Conservation (phyloP, 2,888 invertebrate genomes). For the Napeogenes inachia region DNA sequence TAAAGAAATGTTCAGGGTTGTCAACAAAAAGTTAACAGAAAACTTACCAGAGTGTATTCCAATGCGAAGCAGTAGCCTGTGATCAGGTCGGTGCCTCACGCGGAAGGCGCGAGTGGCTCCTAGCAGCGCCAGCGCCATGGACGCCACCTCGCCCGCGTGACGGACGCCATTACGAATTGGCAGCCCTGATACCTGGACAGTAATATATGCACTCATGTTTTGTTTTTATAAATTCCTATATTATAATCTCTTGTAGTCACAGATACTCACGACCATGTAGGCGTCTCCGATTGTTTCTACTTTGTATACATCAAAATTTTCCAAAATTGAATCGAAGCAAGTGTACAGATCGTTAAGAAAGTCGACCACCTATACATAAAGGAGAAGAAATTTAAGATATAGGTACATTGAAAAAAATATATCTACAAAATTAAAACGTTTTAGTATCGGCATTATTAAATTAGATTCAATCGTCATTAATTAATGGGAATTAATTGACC, state of each 20-base stretch:
- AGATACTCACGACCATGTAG: constrained; percentile 89
- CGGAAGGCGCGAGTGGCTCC: constrained; percentile 90
- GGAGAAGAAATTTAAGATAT: neutral
- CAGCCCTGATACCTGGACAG: constrained; percentile 87
- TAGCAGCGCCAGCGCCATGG: constrained; percentile 93
- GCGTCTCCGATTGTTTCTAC: constrained; percentile 95
- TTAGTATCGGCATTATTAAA: no score
- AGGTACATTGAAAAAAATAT: no score
- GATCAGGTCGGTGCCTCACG: constrained; percentile 91
- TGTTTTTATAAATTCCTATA: no score
- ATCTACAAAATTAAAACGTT: no score
- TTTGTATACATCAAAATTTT: constrained; percentile 95
- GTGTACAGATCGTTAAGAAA: constrained; percentile 96
- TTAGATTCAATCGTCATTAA: no score
- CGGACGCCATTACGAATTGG: constrained; percentile 92
- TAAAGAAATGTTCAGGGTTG: no score
- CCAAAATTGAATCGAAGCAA: constrained; percentile 95
- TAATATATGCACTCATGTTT: neutral
- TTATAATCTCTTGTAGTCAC: no score
- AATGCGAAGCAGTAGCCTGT: constrained; percentile 90
- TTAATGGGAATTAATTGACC: constrained; percentile 54
- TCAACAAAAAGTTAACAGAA: no score
- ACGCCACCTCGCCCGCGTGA: constrained; percentile 95
- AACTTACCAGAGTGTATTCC: constrained; percentile 89
- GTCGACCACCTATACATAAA: constrained; percentile 87